Conservation (phyloP, 2,888 invertebrate species). For the Nomada hirtipes region DNA sequence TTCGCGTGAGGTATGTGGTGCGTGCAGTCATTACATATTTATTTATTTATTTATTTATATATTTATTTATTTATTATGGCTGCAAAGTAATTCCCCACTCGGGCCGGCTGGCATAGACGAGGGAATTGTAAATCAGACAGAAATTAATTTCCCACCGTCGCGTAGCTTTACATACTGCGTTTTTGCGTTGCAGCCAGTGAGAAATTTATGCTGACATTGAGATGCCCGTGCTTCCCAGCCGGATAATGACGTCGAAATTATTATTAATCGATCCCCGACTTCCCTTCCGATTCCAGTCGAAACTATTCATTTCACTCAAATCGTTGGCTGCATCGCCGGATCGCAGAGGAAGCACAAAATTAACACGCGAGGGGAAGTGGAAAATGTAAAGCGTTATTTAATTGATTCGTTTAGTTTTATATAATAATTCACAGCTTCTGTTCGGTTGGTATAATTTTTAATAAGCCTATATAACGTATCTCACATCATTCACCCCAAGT, state of each 20-base stretch:
- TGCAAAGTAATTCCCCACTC: slow-evolving; percentile 35
- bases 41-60: slow-evolving; percentile 71
- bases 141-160: slow-evolving; percentile 37
- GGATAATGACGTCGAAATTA: slow-evolving; percentile 18
- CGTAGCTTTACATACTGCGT: slow-evolving; percentile 15
- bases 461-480: too few species aligned
- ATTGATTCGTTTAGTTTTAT: too few species aligned
- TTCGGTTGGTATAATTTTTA: too few species aligned
- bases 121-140: slow-evolving; percentile 37
- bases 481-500: too few species aligned
- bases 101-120: slow-evolving; percentile 8
- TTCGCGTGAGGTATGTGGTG: slow-evolving; percentile 79
- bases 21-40: slow-evolving; percentile 80
- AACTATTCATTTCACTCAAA: not conserved
- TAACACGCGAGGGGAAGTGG: too few species aligned
- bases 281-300: slow-evolving; percentile 4
- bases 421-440: too few species aligned
- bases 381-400: too few species aligned
- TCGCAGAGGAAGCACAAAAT: not conserved
- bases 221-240: slow-evolving; percentile 1
- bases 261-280: slow-evolving; percentile 7
- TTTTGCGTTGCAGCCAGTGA: slow-evolving; percentile 15
- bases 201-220: slow-evolving; percentile 38
- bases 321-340: not conserved
- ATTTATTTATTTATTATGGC: slow-evolving; percentile 75